Evolutionary conservation across 2,888 invertebrate species (phyloP).

Genomic region (Salticus scenicus): DNA sequence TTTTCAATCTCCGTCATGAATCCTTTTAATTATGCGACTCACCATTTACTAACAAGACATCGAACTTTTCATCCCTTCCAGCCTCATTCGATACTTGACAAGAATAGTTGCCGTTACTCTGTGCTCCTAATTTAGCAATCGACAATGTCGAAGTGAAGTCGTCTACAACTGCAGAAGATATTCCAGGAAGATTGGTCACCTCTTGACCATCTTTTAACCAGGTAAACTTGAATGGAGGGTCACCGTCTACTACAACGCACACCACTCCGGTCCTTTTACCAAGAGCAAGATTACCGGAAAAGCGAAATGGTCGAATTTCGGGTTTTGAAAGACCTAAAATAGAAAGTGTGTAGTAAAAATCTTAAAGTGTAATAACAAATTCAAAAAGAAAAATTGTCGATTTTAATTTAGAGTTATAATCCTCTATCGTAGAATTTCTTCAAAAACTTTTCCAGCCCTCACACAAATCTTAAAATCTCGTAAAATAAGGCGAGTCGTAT

Average conservation of each 20-base stretch:
- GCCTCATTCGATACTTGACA: conserved; percentile 41
- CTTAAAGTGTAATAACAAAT: no score
- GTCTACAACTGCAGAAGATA: background rate
- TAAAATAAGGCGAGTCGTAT: no score
- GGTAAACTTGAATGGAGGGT: conserved; percentile 25
- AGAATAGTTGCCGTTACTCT: conserved; percentile 56
- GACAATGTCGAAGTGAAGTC: conserved; percentile 24
- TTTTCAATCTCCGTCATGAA: no score
- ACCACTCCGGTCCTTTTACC: conserved; percentile 10
- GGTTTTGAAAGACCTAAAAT: conserved; percentile 4
- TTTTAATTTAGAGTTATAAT: no score
- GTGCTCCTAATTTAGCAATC: conserved; percentile 27
- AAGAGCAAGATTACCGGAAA: conserved; percentile 2
- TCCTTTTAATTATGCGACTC: no score
- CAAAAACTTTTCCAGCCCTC: no score
- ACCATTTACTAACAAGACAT: conserved; percentile 29
- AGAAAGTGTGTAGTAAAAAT: no score
- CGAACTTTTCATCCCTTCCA: conserved; percentile 34
- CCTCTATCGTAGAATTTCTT: no score
- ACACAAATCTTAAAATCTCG: no score
- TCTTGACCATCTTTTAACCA: conserved; percentile 29
- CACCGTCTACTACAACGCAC: conserved; percentile 29
- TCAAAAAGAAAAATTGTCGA: no score
- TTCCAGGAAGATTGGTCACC: background rate
- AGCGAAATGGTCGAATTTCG: conserved; percentile 34